A percentile compares a stretch with the other conserved stretches of the same genome.
Conservation (phyloP, 2,113 vertebrate genomes). For the Proteles cristata region DNA sequence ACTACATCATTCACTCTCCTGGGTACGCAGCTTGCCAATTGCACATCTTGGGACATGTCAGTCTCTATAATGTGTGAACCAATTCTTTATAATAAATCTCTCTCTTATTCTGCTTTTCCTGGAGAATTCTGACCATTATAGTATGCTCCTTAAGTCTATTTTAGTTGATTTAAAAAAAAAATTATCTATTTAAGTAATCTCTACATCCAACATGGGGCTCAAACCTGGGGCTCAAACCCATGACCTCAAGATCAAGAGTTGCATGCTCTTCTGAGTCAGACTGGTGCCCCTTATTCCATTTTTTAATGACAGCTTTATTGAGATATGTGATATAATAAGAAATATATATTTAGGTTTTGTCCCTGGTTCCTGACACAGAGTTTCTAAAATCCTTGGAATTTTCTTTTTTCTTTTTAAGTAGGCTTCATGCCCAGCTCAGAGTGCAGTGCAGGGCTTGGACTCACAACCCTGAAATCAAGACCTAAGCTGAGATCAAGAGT, state of each 20-base stretch:
- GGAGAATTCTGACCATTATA: neutral
- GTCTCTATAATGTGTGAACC: neutral
- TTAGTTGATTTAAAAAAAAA: neutral
- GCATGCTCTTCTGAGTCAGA: neutral
- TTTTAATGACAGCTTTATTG: neutral
- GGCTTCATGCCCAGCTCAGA: too few species aligned
- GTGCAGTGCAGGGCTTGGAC: too few species aligned
- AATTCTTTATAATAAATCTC: conserved; percentile 13
- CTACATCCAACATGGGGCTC: neutral
- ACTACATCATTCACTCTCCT: neutral
- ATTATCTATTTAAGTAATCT: neutral
- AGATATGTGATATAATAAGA: neutral
- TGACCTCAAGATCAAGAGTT: neutral
- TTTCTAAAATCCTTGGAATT: neutral
- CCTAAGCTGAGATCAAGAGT: too few species aligned
- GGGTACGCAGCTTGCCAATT: neutral
- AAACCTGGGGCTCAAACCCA: neutral
- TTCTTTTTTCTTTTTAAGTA: too few species aligned
- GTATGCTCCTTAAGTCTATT: neutral
- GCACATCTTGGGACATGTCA: neutral
- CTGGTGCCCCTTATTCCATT: neutral
- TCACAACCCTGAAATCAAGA: too few species aligned
- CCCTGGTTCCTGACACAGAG: neutral
- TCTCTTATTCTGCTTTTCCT: conserved; percentile 26
- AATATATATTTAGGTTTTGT: conserved; percentile 12